These are phyloP conservation scores for Toxotes lorentzi DNA, from an alignment of 2,797 vertebrate species.

Conservation along the genomic window DNA sequence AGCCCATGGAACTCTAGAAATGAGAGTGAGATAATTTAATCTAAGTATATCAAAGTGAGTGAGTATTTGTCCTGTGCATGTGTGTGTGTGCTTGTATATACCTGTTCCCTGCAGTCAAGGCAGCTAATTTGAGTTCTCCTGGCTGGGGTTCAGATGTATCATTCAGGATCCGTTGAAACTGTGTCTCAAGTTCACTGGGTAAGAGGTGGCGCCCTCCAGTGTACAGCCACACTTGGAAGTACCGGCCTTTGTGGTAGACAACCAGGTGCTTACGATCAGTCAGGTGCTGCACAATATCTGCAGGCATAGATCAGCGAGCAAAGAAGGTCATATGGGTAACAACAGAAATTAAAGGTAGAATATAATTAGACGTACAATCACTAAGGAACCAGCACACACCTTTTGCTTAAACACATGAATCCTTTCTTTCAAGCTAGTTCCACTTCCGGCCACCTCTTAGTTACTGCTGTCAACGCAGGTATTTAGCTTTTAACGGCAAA, in stretches of 20 bases:
- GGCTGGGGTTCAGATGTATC: constrained; percentile 89
- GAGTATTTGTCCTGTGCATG: background rate
- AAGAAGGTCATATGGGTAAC: background rate
- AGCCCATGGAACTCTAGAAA: constrained; percentile 91
- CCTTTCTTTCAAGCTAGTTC: background rate
- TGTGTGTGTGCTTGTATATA: constrained; percentile 51
- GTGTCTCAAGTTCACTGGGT: constrained; percentile 91
- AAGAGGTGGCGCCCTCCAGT: constrained; percentile 89
- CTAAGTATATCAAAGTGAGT: background rate
- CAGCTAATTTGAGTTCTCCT: constrained; percentile 90
- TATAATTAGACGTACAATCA: background rate
- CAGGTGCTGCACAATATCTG: constrained; percentile 91
- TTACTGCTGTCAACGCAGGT: constrained; percentile 1
- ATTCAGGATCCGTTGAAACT: constrained; percentile 94
- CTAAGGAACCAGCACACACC: background rate
- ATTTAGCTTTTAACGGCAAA: background rate
- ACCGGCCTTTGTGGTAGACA: constrained; percentile 93
- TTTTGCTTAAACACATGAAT: background rate
- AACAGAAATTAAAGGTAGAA: background rate
- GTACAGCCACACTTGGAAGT: constrained; percentile 93
- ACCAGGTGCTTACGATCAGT: constrained; percentile 91
- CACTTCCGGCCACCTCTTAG: background rate
- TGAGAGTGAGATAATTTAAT: background rate
- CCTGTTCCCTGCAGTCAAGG: constrained; percentile 93
- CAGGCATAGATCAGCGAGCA: background rate